phyloP scores from a whole-genome alignment of 2,113 vertebrate species.

The Hiodon tergisus region DNA sequence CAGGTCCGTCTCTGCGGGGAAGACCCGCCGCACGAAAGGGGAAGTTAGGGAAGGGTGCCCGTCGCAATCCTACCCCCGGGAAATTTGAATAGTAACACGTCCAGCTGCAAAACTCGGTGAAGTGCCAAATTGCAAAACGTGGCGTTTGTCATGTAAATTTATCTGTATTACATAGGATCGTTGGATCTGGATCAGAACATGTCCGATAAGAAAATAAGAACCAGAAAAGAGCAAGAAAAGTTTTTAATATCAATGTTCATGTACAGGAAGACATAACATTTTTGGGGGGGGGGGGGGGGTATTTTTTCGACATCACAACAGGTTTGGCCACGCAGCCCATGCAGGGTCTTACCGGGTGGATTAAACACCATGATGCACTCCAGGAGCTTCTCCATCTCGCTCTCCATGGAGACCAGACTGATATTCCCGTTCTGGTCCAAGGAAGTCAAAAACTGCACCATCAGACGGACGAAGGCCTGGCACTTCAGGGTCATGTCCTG shows the following conservation, averaged over 20 bases:
- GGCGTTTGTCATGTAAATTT: too few relatives aligned
- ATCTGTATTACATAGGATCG: too few relatives aligned
- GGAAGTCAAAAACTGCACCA: slow-evolving; percentile 76
- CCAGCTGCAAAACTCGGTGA: too few relatives aligned
- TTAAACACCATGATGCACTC: slow-evolving; percentile 82
- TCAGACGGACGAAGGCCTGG: slow-evolving; percentile 63
- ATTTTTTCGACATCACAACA: background rate
- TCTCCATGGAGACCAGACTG: slow-evolving; percentile 69
- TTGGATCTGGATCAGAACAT: too few relatives aligned
- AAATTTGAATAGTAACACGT: background rate
- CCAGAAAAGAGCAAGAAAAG: too few relatives aligned
- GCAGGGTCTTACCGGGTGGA: slow-evolving; percentile 69
- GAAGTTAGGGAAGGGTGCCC: background rate
- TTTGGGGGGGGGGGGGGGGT: too few relatives aligned
- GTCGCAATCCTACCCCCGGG: background rate
- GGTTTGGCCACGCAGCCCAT: background rate
- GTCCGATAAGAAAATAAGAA: too few relatives aligned
- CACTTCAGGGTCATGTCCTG: slow-evolving; percentile 77
- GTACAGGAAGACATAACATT: too few relatives aligned
- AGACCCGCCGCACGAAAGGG: background rate
- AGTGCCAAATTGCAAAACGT: too few relatives aligned
- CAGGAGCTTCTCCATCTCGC: slow-evolving; percentile 79
- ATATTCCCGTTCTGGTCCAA: slow-evolving; percentile 84
- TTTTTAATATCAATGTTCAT: background rate
- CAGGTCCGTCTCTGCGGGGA: slow-evolving; percentile 69